A percentile compares a stretch with the other conserved stretches of the same genome.
Evolutionary conservation across 2,888 invertebrate species (phyloP).

Genomic region (Acanthosepion lycidas): DNA sequence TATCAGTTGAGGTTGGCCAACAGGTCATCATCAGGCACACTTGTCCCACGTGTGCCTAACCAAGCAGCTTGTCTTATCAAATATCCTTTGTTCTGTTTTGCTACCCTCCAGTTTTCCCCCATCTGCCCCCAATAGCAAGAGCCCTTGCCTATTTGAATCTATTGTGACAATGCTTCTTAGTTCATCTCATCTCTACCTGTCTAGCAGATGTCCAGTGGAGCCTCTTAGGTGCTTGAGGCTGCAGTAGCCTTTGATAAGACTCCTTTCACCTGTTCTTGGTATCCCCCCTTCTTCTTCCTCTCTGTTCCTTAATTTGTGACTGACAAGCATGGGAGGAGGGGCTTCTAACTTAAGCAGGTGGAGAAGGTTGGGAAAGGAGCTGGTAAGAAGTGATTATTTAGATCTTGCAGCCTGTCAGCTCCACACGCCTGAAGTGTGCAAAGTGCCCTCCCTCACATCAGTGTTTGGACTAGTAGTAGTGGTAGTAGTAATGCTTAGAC

Average conservation of each 20-base stretch:
- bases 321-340: background rate
- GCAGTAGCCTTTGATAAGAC: slow-evolving; percentile 20
- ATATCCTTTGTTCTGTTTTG: background rate
- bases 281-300: too few relatives aligned
- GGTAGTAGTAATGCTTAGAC: background rate
- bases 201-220: slow-evolving; percentile 20
- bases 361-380: background rate
- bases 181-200: slow-evolving; percentile 4
- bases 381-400: slow-evolving; percentile 20
- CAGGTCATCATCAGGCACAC: slow-evolving; percentile 33
- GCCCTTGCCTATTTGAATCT: background rate
- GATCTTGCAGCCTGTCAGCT: slow-evolving; percentile 37
- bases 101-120: background rate
- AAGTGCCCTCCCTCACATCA: background rate
- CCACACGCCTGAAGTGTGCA: slow-evolving; percentile 41
- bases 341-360: background rate
- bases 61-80: background rate
- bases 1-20: slow-evolving; percentile 33
- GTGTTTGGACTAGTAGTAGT: background rate
- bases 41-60: slow-evolving; percentile 33
- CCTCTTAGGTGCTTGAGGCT: background rate
- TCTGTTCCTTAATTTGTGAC: background rate
- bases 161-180: background rate
- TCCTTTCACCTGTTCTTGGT: slow-evolving; percentile 33
- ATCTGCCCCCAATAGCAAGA: background rate